Evolutionary conservation across 2,888 invertebrate genomes (phyloP), one percentile per base, ranked within the genome.

Genomic region (Spisula solida): DNA sequence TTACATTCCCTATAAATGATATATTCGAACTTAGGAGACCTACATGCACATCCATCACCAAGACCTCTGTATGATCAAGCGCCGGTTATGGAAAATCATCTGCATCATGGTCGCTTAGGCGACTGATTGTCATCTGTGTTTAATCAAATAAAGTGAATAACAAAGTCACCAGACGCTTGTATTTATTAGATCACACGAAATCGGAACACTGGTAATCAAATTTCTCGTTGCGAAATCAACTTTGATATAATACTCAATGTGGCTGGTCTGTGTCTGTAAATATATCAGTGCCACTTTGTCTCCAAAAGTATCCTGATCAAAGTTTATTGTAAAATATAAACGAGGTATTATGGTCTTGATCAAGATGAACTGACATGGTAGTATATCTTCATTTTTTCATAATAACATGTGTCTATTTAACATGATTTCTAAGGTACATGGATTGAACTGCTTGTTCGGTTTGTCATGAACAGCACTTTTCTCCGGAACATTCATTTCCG

Each of bases 111-210:
- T 75, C 75, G 29, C 31, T 34, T 34, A 31, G 75, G 34, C 51
- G 80, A n/a, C 34, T 51, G 81, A 55, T 81, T 81, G 48, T 51
- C 51, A 48, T 81, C 25, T 81, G n/a, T 18, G n/a, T 60, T 66
- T 70, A 66, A 82, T 82, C 47, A 66, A 82, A 82, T 70, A 82
- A 82, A 70, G 34, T 34, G 66, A 25, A n/a, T 25, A n/a, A 70
- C 82, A 70, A 70, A 29, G 47, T 70, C 75, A 12, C 82, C 82
- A 82, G 82, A 82, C 66, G 82, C 66, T n/a, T 82, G 34, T 1
- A n/a, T 66, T 25, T 47, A 82, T 82, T 82, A 82, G 70, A 82
- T 82, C 20, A 31, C n/a, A 14, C 60, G 70, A 41, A 70, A 82
- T 82, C 70, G 12, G 47, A 25, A 20, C 31, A 18, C 14, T 18